Percentiles rank a stretch among this genome's conserved stretches.
These are phyloP conservation scores for Amphilophus citrinellus DNA, from an alignment of 2,113 vertebrate genomes.

Conservation along the genomic window DNA sequence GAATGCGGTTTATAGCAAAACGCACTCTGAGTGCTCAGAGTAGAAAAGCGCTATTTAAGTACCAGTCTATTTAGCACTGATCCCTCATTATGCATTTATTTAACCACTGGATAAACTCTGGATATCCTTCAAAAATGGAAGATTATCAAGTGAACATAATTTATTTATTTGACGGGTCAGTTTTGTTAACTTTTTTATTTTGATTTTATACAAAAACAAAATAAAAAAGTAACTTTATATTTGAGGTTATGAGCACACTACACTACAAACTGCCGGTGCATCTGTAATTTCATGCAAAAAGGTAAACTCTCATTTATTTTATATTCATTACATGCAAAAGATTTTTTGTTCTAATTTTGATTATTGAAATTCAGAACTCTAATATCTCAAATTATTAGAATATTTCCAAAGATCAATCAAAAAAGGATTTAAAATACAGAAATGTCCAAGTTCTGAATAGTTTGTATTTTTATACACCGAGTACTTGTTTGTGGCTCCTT, in stretches of 20 bases:
- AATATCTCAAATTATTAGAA: not conserved
- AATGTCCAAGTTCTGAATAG: too few species aligned
- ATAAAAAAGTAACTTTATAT: rapidly evolving
- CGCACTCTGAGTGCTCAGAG: not conserved
- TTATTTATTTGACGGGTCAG: not conserved
- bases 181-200: not conserved
- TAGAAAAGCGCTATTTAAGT: not conserved
- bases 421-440: not conserved
- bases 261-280: not conserved
- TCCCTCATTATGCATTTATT: rapidly evolving
- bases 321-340: rapidly evolving
- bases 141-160: not conserved
- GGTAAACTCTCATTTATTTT: not conserved
- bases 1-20: too few species aligned
- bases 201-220: not conserved
- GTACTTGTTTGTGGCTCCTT: too few species aligned
- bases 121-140: not conserved
- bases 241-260: not conserved
- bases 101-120: rapidly evolving
- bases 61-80: not conserved
- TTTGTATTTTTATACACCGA: too few species aligned
- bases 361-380: not conserved
- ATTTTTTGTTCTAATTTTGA: rapidly evolving
- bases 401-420: not conserved
- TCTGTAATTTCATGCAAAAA: not conserved